Evolutionary conservation across 2,888 invertebrate species (phyloP).

Genomic region (Pecten maximus): DNA sequence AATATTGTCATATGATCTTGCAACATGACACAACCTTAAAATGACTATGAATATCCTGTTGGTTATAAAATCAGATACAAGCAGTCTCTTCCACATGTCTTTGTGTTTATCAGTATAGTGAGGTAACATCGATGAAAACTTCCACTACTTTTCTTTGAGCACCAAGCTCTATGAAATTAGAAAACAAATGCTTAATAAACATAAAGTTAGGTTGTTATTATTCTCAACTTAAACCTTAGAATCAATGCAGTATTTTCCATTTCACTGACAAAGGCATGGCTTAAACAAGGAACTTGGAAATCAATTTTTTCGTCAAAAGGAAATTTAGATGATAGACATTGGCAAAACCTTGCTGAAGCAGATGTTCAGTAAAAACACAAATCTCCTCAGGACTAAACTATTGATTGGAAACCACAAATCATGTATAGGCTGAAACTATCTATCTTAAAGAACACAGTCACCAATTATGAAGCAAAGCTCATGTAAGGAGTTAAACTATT

Average conservation of each 20-base stretch:
- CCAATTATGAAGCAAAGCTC: no score
- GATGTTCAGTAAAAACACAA: not conserved
- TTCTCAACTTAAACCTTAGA: not conserved
- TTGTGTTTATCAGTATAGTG: no score
- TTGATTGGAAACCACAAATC: not conserved
- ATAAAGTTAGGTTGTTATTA: not conserved
- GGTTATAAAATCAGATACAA: no score
- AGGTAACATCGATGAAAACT: no score
- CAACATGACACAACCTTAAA: no score
- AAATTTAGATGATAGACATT: not conserved
- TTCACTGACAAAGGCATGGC: not conserved
- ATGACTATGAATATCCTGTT: no score
- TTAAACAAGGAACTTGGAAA: not conserved
- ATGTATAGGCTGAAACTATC: not conserved
- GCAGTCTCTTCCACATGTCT: no score
- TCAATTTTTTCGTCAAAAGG: not conserved
- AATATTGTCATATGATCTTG: no score
- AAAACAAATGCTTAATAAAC: not conserved
- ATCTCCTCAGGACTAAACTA: not conserved
- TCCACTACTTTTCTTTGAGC: not conserved
- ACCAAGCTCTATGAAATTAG: not conserved
- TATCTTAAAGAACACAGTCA: not conserved
- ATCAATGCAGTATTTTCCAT: not conserved
- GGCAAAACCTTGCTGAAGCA: not conserved
- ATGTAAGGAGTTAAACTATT: no score